Evolutionary conservation across 2,888 invertebrate genomes (phyloP).

Genomic region (Idaea dimidiata): DNA sequence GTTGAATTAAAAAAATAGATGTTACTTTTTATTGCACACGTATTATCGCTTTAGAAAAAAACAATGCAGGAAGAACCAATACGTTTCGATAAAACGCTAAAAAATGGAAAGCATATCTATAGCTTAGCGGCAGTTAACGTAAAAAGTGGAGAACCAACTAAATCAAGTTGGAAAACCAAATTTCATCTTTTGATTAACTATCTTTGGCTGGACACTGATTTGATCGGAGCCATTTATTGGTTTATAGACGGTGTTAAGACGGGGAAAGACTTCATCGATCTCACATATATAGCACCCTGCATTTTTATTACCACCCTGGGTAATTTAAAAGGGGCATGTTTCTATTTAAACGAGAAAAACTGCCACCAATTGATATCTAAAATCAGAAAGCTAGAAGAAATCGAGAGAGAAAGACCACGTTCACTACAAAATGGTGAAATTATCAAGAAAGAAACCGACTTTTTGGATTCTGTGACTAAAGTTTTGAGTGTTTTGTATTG

Average conservation of each 20-base stretch:
- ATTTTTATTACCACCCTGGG: slow-evolving; percentile 34
- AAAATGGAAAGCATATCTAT: slow-evolving; percentile 36
- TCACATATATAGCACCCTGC: slow-evolving; percentile 49
- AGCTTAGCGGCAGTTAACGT: slow-evolving; percentile 40
- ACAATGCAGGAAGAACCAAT: slow-evolving; percentile 14
- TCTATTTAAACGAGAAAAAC: slow-evolving; percentile 33
- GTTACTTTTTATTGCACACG: neutral
- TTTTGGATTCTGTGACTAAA: slow-evolving; percentile 43
- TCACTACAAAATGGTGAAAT: slow-evolving; percentile 32
- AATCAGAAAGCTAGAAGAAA: slow-evolving; percentile 37
- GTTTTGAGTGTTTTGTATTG: slow-evolving; percentile 39
- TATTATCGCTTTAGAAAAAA: neutral
- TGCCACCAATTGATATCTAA: slow-evolving; percentile 34
- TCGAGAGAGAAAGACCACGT: slow-evolving; percentile 16
- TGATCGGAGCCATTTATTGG: slow-evolving; percentile 40
- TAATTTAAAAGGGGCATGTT: slow-evolving; percentile 32
- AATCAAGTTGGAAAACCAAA: slow-evolving; percentile 21
- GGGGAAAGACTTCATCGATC: slow-evolving; percentile 38
- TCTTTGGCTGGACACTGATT: slow-evolving; percentile 40
- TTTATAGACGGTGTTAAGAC: slow-evolving; percentile 36
- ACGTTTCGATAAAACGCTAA: slow-evolving; percentile 38
- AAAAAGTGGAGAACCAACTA: slow-evolving; percentile 28
- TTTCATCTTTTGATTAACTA: slow-evolving; percentile 41
- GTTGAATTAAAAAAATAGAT: neutral
- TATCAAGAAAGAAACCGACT: slow-evolving; percentile 35